Base-by-base conservation (phyloP, 2,888 invertebrate genomes). In the Syritta pipiens region DNA sequence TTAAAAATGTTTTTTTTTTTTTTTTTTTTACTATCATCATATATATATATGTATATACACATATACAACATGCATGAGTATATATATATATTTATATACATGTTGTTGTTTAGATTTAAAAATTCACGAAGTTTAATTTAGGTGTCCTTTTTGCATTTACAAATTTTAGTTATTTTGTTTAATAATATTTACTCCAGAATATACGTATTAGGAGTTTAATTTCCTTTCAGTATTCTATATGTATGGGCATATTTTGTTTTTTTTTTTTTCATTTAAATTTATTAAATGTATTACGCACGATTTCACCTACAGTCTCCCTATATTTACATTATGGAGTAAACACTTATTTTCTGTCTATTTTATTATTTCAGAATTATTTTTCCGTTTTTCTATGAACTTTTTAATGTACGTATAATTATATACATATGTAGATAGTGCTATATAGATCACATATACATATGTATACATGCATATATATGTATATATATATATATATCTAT, bases 1-100 rank as follows among this genome's bases (percentile, higher is more conserved):
- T 40, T 67, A 51, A 60, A 37, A 48, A 40, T 55, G 60, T 49
- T 46, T 65, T 35, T 62, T 55, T 75, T 69, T 57, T 49, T 68
- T 71, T 51, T 14, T 60, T 60, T 81, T 63, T 68, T 37, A 72
- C 26, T 63, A 63, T 69, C 57, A 57, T 59, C 65, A 55, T 60
- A 55, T 59, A 60, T 63, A 60, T 75, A 71, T 49, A 46, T 71
- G 68, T 46, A 17, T 14, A 14, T 6, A 17, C 4, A 28, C 4
- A 28, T 28, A 4, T 28, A 28, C 4, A 28, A 77, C 53, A 68
- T 59, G 40, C 53, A 65, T 37, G n/a, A n/a, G 53, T 74, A 63
- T 48, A 62, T 46, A 40, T 55, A 32, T 53, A 57, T 19, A 67
- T 49, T 49, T 49, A 63, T 37, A 51, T 81, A 44, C 12, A 51